Evolutionary conservation across 1,140 invertebrate genomes (phyloP), one percentile per base, ranked within the genome.

Genomic region (Pectinophora gossypiella): DNA sequence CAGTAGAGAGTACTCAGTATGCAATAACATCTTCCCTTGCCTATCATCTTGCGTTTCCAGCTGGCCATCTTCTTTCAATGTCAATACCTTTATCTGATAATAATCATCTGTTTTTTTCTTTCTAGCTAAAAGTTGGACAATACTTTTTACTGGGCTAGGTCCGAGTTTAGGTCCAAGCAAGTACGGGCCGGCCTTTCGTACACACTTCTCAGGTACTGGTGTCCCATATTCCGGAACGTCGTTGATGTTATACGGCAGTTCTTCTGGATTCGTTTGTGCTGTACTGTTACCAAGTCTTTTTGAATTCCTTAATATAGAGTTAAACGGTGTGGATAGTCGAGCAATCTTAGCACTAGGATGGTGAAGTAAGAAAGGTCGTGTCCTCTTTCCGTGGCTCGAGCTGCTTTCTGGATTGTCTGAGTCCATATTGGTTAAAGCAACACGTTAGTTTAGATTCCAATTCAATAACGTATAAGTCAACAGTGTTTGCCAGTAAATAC

Each of bases 1-100:
- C 19, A 95, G 83, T 12, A 96, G 76, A 12, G 93, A 93, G 85
- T 94, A 95, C 76, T 96, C 95, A 1, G 94, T 95, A 65, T 95
- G 93, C 5, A 96, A 69, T 10, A 96, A 73, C 92, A 95, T 94
- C 86, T 95, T 95, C 3, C 94, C 94, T 82, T 95, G 94, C 27
- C 87, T 83, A 65, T 95, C 94, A 85, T 95, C 94, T 59, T 94
- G 92, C 0, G 90, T 92, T 79, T 95, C 93, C 50, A 90, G 85
- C 46, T 91, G 87, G 3, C 88, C 86, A 10, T 92, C 86, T 74
- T 88, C 87, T 57, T 80, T 87, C 47, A 90, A 68, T 13, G 88
- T 89, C 53, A 91, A 75, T 76, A 95, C 94, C 87, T 96, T 96
- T 13, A 95, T 79, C 15, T 93, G 93, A 76, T 92, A 95, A 74